A percentile compares a stretch with the other conserved stretches of the same genome.
phyloP scores from a whole-genome alignment of 2,797 vertebrate species.

The Catharus ustulatus region DNA sequence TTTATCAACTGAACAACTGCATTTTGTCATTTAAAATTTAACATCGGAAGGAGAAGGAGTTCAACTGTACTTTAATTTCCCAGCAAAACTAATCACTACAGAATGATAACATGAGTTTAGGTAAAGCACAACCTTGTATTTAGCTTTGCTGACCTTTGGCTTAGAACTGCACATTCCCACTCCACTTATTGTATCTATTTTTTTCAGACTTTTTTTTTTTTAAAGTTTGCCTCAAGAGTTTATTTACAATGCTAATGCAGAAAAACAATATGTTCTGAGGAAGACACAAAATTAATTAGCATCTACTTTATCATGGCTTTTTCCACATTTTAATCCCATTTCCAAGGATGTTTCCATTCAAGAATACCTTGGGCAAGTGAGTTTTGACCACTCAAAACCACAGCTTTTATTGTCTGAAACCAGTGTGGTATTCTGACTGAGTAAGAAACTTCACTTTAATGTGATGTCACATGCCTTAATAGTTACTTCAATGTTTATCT shows the following conservation, averaged over 20 bases:
- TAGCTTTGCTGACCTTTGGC: slow-evolving; percentile 27
- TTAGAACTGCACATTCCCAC: background rate
- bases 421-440: background rate
- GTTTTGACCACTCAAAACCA: background rate
- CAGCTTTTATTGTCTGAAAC: background rate
- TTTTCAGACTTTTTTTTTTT: background rate
- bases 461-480: background rate
- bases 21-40: background rate
- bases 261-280: slow-evolving; percentile 55
- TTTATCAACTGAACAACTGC: background rate
- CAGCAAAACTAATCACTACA: background rate
- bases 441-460: background rate
- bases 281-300: slow-evolving; percentile 65
- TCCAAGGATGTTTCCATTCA: slow-evolving; percentile 26
- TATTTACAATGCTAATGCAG: slow-evolving; percentile 55
- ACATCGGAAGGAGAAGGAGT: background rate
- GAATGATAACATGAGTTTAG: background rate
- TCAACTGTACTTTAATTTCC: background rate
- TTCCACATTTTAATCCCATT: slow-evolving; percentile 39
- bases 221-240: slow-evolving; percentile 44
- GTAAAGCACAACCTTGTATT: background rate
- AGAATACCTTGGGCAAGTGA: slow-evolving; percentile 18
- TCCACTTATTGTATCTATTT: background rate
- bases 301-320: slow-evolving; percentile 33
- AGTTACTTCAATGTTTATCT: background rate